Percentiles rank a stretch among this genome's conserved stretches.
These are phyloP conservation scores for Anguilla megastoma DNA, from an alignment of 2,797 vertebrate genomes.

Conservation along the genomic window DNA sequence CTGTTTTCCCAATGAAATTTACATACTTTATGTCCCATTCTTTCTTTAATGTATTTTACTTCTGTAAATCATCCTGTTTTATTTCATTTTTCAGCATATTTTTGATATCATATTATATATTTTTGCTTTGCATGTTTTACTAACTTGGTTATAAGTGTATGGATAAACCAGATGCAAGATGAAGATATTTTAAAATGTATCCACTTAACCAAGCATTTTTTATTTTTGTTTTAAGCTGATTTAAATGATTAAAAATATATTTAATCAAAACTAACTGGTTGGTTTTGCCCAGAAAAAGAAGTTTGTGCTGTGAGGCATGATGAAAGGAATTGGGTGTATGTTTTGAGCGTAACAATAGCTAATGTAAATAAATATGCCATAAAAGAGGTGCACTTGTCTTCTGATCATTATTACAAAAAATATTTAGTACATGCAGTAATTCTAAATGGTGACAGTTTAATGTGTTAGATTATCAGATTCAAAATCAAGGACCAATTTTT, in stretches of 20 bases:
- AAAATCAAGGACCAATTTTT: background rate
- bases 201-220: constrained; percentile 38
- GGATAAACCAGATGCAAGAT: constrained; percentile 54
- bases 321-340: constrained; percentile 56
- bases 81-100: constrained; percentile 58
- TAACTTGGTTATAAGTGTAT: constrained; percentile 60
- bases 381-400: constrained; percentile 57
- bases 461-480: background rate
- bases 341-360: constrained; percentile 64
- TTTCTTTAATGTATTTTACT: constrained; percentile 57
- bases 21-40: constrained; percentile 52
- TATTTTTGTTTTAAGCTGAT: constrained; percentile 45
- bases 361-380: constrained; percentile 78
- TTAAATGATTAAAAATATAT: constrained; percentile 49
- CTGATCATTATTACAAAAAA: constrained; percentile 39
- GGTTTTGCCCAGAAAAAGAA: constrained; percentile 55
- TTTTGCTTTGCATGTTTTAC: constrained; percentile 71
- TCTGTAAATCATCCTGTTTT: constrained; percentile 64
- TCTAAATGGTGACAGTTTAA: background rate
- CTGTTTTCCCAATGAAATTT: constrained; percentile 46
- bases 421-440: background rate
- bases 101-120: constrained; percentile 59
- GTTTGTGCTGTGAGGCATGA: constrained; percentile 58
- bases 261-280: constrained; percentile 61
- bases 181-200: constrained; percentile 52